Base-by-base conservation (phyloP, 1,140 invertebrate species). In the Calliopsis andreniformis region DNA sequence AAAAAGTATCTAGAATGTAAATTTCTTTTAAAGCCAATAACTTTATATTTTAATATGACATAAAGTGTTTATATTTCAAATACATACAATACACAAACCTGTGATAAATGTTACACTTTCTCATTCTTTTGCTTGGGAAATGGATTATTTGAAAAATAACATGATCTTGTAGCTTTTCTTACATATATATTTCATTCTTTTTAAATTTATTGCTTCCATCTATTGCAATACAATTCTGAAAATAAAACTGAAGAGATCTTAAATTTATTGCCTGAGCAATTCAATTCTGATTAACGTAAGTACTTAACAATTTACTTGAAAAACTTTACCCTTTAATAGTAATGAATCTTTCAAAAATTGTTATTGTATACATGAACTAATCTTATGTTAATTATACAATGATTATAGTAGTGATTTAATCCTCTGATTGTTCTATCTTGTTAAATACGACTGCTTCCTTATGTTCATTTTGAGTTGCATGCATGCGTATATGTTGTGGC, bases 401-500 rank as follows among this genome's bases (percentile, higher is more conserved):
- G 49, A 75, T 53, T 53, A 56, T 0, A 32, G 58, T 72, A 63
- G 56, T 43, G 32, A n/a, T 30, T 35, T 58, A 59, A 69, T 76
- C 30, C 45, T 45, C n/a, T 35, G 12, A 58, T 63, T 32, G 35
- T 68, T 53, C 58, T 64, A 49, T 63, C 28, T 58, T 32, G 47
- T 83, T 82, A 73, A 68, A 49, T 55, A 45, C 32, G 56, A 78
- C 23, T 63, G 68, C 69, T 73, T 78, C 63, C 63, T 56, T 82
- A 78, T 84, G 62, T 87, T 86, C 82, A 87, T 75, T 87, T 88
- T 90, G 83, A 89, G 88, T 90, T 90, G 89, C 87, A 88, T 92
- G 90, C 91, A 92, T 91, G 89, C 83, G 87, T 90, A 91, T 72
- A 87, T 89, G 78, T 91, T 89, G 80, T 90, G 87, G 88, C 87